Evolutionary conservation across 1,140 invertebrate species (phyloP).

Genomic region (Spodoptera litura): DNA sequence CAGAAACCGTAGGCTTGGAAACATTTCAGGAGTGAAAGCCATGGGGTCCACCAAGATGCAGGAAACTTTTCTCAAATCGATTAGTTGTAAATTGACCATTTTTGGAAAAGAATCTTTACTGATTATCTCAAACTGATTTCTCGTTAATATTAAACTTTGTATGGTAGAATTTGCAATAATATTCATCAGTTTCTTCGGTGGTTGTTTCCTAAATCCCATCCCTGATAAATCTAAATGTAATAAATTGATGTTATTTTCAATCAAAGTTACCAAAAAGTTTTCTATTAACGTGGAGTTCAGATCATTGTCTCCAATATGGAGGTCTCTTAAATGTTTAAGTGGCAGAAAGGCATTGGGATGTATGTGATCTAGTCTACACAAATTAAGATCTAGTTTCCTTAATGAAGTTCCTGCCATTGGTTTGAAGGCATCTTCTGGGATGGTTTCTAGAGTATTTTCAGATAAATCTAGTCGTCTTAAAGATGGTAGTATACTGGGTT

Average conservation of each 20-base stretch:
- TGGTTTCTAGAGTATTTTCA: conserved; percentile 75
- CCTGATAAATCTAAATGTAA: conserved; percentile 81
- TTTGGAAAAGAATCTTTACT: conserved; percentile 80
- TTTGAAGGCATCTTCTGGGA: conserved; percentile 71
- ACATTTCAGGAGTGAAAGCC: conserved; percentile 70
- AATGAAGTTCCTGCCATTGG: conserved; percentile 69
- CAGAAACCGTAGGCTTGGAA: conserved; percentile 83
- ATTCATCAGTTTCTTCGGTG: conserved; percentile 78
- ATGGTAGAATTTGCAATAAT: conserved; percentile 84
- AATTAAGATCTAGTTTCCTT: conserved; percentile 78
- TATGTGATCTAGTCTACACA: conserved; percentile 84
- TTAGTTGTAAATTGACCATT: conserved; percentile 83
- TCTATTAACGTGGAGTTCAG: conserved; percentile 79
- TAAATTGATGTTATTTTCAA: conserved; percentile 74
- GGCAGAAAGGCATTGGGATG: conserved; percentile 81
- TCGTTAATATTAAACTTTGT: conserved; percentile 79
- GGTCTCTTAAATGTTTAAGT: conserved; percentile 77
- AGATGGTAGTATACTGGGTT: conserved; percentile 68
- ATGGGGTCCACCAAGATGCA: conserved; percentile 69
- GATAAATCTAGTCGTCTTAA: conserved; percentile 74
- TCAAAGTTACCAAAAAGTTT: conserved; percentile 74
- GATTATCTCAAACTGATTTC: conserved; percentile 86
- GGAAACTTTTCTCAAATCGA: conserved; percentile 82
- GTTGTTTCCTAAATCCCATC: conserved; percentile 83
- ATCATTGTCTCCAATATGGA: conserved; percentile 84